Percentiles rank a stretch among this genome's conserved stretches.
These are phyloP conservation scores for Grammatotria lemairii DNA, from an alignment of 2,113 vertebrate genomes.

Conservation along the genomic window DNA sequence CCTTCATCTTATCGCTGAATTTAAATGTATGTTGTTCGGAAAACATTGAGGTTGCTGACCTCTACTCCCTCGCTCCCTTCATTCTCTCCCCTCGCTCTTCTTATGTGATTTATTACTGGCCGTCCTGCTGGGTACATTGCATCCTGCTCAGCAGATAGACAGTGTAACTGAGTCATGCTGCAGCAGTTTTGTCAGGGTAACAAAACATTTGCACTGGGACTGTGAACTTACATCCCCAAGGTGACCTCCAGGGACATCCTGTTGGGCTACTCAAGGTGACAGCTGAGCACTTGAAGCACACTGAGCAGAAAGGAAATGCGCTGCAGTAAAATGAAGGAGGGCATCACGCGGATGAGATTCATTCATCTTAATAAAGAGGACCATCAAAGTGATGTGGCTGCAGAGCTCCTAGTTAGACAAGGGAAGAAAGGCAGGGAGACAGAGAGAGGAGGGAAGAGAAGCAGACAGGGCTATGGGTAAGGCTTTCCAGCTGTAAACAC, in stretches of 20 bases:
- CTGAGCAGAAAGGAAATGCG: background rate
- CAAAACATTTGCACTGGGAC: constrained; percentile 28
- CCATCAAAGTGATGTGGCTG: constrained; percentile 51
- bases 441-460: constrained; percentile 1
- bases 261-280: constrained; percentile 47
- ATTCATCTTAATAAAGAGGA: constrained; percentile 65
- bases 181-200: constrained; percentile 48
- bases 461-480: background rate
- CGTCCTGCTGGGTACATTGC: background rate
- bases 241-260: constrained; percentile 47
- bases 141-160: constrained; percentile 10
- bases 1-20: constrained; percentile 8
- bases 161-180: constrained; percentile 52
- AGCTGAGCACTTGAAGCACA: constrained; percentile 3
- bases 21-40: constrained; percentile 26
- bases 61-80: constrained; percentile 5
- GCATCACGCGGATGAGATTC: constrained; percentile 28
- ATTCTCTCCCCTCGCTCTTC: background rate
- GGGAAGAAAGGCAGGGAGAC: constrained; percentile 21
- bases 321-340: constrained; percentile 31
- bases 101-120: constrained; percentile 38
- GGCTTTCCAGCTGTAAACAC: constrained; percentile 21
- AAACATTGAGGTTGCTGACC: constrained; percentile 40
- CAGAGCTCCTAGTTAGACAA: constrained; percentile 42
- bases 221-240: constrained; percentile 48